A percentile compares a stretch with the other conserved stretches of the same genome.
phyloP scores from a whole-genome alignment of 2,888 invertebrate genomes.

The Brachynemurus nebulosus region DNA sequence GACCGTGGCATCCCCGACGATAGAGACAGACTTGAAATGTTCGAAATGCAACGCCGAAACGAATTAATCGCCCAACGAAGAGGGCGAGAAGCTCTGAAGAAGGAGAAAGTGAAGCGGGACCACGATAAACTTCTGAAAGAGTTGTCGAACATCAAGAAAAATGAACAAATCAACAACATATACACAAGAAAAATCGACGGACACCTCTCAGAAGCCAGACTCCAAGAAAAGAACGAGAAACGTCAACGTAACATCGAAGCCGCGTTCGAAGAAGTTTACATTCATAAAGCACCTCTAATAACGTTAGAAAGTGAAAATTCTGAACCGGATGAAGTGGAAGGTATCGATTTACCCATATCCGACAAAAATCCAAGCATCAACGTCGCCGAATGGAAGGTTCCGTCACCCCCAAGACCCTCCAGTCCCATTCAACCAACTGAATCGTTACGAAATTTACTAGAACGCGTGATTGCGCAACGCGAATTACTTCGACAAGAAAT shows the following conservation, averaged over 20 bases:
- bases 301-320: conserved; percentile 14
- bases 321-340: conserved; percentile 22
- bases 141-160: conserved; percentile 29
- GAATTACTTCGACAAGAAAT: conserved; percentile 27
- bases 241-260: conserved; percentile 38
- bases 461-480: conserved; percentile 28
- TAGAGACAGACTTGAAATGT: too few species aligned
- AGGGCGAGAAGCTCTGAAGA: conserved; percentile 35
- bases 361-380: not conserved
- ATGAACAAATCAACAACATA: conserved; percentile 27
- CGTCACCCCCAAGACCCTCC: not conserved
- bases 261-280: conserved; percentile 32
- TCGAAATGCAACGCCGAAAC: conserved; percentile 20
- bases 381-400: not conserved
- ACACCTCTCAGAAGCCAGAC: conserved; percentile 32
- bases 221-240: conserved; percentile 30
- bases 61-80: conserved; percentile 26
- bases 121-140: conserved; percentile 35
- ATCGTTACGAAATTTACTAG: conserved; percentile 26
- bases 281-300: conserved; percentile 10
- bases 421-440: not conserved
- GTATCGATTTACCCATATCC: conserved; percentile 6
- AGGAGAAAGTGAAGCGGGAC: conserved; percentile 35
- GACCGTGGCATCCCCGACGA: too few species aligned
- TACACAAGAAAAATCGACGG: conserved; percentile 21